Conservation (phyloP, 1,140 invertebrate species). For the Drosophila lacteicornis region DNA sequence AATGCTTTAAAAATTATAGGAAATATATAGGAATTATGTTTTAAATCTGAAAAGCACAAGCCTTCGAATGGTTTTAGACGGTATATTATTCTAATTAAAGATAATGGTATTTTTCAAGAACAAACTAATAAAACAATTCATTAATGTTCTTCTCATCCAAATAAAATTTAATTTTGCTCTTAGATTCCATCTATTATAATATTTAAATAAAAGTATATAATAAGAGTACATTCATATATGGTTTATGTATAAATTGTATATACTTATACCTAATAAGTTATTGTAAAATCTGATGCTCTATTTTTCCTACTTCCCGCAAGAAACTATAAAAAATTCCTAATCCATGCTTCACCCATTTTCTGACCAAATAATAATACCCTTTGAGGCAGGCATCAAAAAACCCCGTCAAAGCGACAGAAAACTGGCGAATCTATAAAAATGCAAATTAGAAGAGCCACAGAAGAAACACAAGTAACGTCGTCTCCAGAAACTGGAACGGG, state of each 20-base stretch:
- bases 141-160: too few species aligned
- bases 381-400: neutral
- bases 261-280: neutral
- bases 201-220: too few species aligned
- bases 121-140: too few species aligned
- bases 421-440: constrained; percentile 48
- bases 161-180: too few species aligned
- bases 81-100: too few species aligned
- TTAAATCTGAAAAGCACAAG: neutral
- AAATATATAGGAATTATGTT: neutral
- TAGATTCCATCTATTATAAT: too few species aligned
- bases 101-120: too few species aligned
- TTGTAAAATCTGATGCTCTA: constrained; percentile 1
- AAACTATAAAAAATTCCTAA: neutral
- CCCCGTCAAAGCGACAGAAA: constrained; percentile 6
- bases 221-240: too few species aligned
- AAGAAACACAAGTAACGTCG: constrained; percentile 24
- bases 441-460: constrained; percentile 56
- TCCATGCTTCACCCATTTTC: constrained; percentile 11
- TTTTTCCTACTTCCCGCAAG: neutral
- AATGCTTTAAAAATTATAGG: constrained; percentile 2
- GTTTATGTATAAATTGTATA: too few species aligned
- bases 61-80: neutral
- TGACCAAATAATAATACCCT: constrained; percentile 15
- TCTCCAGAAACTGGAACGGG: constrained; percentile 58